A percentile compares a stretch with the other conserved stretches of the same genome.
Conservation (phyloP, 2,797 vertebrate genomes). For the Columba guinea region DNA sequence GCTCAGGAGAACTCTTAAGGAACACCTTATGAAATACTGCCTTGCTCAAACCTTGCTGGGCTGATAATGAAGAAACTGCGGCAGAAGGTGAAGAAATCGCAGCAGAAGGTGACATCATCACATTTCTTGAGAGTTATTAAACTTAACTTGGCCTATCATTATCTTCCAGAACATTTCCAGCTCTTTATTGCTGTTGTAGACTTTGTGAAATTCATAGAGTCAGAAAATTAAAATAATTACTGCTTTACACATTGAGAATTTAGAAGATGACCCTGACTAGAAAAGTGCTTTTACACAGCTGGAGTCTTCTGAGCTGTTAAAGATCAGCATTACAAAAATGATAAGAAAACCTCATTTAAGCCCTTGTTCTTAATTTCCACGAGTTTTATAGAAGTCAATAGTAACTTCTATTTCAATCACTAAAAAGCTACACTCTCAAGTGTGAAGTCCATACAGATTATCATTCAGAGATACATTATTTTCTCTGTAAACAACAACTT, state of each 20-base stretch:
- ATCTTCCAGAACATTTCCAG: neutral
- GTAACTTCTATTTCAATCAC: neutral
- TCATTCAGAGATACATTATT: neutral
- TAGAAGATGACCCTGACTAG: conserved; percentile 21
- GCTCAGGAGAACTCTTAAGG: neutral
- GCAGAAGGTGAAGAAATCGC: neutral
- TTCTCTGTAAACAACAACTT: neutral
- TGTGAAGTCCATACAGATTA: neutral
- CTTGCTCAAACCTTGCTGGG: neutral
- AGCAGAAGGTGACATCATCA: neutral
- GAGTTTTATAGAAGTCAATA: conserved; percentile 8
- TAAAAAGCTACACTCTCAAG: neutral
- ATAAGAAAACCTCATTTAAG: neutral
- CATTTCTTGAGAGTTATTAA: neutral
- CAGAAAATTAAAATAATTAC: conserved; percentile 31
- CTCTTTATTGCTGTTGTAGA: neutral
- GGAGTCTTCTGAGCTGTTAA: neutral
- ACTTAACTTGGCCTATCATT: neutral
- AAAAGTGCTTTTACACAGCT: conserved; percentile 3
- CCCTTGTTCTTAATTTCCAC: neutral
- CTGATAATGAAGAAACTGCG: neutral
- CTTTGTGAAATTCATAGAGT: neutral
- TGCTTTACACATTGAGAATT: neutral
- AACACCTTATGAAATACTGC: neutral
- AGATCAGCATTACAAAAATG: neutral